Evolutionary conservation across 2,113 vertebrate genomes (phyloP).

Genomic region (Lathamus discolor): DNA sequence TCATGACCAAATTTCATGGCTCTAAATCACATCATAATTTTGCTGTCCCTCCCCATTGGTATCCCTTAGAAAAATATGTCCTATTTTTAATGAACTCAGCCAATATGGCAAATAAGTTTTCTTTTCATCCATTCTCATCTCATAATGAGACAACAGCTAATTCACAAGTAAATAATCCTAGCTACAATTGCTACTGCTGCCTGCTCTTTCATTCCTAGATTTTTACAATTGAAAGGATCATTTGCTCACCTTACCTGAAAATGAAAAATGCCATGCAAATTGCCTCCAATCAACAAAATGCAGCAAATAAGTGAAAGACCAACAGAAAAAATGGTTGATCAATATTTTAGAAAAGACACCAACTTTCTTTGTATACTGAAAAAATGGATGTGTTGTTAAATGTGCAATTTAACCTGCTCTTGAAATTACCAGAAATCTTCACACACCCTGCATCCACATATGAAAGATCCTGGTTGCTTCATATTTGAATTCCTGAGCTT

Average conservation of each 20-base stretch:
- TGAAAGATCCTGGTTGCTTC: not conserved
- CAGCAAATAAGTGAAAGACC: not conserved
- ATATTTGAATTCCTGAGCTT: not conserved
- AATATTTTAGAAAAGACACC: not conserved
- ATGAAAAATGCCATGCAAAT: not conserved
- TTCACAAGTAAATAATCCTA: not conserved
- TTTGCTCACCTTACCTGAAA: not conserved
- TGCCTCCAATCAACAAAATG: not conserved
- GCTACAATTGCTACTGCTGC: not conserved
- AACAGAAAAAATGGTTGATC: not conserved
- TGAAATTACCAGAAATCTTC: not conserved
- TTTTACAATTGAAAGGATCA: not conserved
- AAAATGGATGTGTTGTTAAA: not conserved
- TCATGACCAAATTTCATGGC: not conserved
- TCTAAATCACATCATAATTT: not conserved
- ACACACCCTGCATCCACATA: not conserved
- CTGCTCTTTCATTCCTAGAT: not conserved
- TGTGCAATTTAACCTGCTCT: not conserved
- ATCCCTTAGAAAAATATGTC: not conserved
- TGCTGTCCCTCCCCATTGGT: not conserved
- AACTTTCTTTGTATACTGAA: not conserved
- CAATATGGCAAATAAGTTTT: not conserved
- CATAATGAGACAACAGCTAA: not conserved
- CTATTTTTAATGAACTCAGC: not conserved
- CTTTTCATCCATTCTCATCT: not conserved